Conservation (phyloP, 2,888 invertebrate species). For the Laothoe populi region DNA sequence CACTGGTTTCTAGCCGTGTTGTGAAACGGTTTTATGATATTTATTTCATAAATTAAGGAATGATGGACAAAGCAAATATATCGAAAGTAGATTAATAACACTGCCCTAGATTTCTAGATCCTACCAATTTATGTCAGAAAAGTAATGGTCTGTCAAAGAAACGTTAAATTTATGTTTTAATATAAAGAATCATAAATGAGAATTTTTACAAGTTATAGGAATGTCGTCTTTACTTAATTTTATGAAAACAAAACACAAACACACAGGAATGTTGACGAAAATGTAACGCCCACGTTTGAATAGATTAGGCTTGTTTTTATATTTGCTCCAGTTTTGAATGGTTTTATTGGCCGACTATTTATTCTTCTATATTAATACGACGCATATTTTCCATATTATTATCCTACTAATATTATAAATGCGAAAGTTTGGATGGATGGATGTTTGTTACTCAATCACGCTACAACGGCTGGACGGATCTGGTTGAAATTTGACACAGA, state of each 20-base stretch:
- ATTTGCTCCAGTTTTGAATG: slow-evolving; percentile 58
- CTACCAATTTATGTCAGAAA: neutral
- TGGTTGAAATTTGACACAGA: too few species aligned
- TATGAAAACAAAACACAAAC: slow-evolving; percentile 2
- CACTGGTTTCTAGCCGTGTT: slow-evolving; percentile 11
- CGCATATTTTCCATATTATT: too few species aligned
- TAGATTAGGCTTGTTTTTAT: slow-evolving; percentile 58
- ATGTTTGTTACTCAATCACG: too few species aligned
- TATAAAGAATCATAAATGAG: neutral
- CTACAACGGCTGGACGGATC: too few species aligned
- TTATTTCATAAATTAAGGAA: slow-evolving; percentile 34
- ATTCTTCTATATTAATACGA: slow-evolving; percentile 30
- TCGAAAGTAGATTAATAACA: slow-evolving; percentile 36
- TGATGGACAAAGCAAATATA: slow-evolving; percentile 32
- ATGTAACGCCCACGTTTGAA: slow-evolving; percentile 53
- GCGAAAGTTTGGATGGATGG: too few species aligned
- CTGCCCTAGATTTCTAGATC: slow-evolving; percentile 25
- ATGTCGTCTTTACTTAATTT: neutral
- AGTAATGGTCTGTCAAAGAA: neutral
- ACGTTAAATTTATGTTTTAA: neutral
- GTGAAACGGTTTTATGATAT: neutral
- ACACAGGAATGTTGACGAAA: slow-evolving; percentile 49
- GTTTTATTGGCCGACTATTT: slow-evolving; percentile 41
- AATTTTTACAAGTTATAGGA: slow-evolving; percentile 3
- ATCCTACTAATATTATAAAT: too few species aligned